Evolutionary conservation across 2,113 vertebrate species (phyloP).

Genomic region (Agelaius phoeniceus): DNA sequence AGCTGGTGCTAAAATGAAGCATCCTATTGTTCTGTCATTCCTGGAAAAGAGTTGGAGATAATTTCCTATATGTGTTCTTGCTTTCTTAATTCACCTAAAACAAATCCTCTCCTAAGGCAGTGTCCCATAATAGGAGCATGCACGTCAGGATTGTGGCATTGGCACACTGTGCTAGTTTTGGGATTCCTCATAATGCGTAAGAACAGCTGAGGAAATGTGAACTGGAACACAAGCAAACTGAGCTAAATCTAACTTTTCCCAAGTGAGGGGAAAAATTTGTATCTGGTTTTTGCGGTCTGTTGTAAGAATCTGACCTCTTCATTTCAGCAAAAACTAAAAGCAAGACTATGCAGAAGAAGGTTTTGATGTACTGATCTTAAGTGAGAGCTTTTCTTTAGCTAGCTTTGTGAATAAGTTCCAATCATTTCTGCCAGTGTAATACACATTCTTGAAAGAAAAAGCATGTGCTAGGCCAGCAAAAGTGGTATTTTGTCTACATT

Average conservation of each 20-base stretch:
- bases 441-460: neutral
- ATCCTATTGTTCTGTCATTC: neutral
- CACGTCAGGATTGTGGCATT: neutral
- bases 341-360: neutral
- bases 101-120: neutral
- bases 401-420: neutral
- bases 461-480: neutral
- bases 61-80: neutral
- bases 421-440: neutral
- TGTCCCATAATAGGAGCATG: neutral
- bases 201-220: neutral
- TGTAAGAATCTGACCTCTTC: neutral
- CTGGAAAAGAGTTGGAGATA: neutral
- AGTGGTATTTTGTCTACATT: neutral
- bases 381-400: neutral
- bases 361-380: neutral
- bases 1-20: neutral
- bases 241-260: neutral
- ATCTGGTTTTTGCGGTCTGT: neutral
- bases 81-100: conserved; percentile 24
- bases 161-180: neutral
- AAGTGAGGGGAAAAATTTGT: neutral
- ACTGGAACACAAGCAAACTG: neutral
- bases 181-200: neutral
- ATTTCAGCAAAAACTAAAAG: neutral